Evolutionary conservation across 2,888 invertebrate species (phyloP).

Genomic region (Caenorhabditis uteleia): DNA sequence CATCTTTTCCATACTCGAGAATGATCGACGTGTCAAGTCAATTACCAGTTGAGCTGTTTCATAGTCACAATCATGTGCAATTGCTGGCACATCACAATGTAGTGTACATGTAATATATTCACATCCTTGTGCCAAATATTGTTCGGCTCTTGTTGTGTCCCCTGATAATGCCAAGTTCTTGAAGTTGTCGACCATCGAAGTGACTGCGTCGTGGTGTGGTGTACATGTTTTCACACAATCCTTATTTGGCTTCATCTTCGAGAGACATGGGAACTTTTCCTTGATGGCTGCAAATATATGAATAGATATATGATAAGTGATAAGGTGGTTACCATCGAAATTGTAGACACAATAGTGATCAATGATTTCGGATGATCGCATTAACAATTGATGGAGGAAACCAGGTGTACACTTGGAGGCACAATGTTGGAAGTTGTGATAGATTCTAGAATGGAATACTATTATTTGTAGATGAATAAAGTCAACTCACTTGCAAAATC

Average conservation of each 20-base stretch:
- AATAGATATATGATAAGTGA: background rate
- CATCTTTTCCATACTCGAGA: slow-evolving; percentile 63
- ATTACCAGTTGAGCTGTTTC: slow-evolving; percentile 64
- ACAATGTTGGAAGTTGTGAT: slow-evolving; percentile 65
- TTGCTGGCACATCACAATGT: slow-evolving; percentile 65
- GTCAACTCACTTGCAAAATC: slow-evolving; percentile 59
- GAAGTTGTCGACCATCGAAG: slow-evolving; percentile 50
- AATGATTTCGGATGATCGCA: slow-evolving; percentile 62
- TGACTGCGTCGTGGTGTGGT: slow-evolving; percentile 61
- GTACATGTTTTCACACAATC: slow-evolving; percentile 64
- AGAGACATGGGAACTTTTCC: slow-evolving; percentile 63
- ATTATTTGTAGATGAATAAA: background rate
- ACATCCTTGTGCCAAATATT: slow-evolving; percentile 63
- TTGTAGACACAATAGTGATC: slow-evolving; percentile 68
- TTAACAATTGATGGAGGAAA: slow-evolving; percentile 63
- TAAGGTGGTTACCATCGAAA: slow-evolving; percentile 48
- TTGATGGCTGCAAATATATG: slow-evolving; percentile 53
- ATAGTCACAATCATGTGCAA: slow-evolving; percentile 62
- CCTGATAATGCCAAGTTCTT: slow-evolving; percentile 62
- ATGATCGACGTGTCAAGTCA: slow-evolving; percentile 50
- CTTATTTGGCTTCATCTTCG: slow-evolving; percentile 47
- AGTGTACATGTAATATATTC: slow-evolving; percentile 67
- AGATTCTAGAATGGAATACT: slow-evolving; percentile 50
- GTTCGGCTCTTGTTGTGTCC: slow-evolving; percentile 61
- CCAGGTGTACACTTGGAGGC: slow-evolving; percentile 63